phyloP scores from a whole-genome alignment of 2,113 vertebrate genomes.

The Oncorhynchus clarkii region DNA sequence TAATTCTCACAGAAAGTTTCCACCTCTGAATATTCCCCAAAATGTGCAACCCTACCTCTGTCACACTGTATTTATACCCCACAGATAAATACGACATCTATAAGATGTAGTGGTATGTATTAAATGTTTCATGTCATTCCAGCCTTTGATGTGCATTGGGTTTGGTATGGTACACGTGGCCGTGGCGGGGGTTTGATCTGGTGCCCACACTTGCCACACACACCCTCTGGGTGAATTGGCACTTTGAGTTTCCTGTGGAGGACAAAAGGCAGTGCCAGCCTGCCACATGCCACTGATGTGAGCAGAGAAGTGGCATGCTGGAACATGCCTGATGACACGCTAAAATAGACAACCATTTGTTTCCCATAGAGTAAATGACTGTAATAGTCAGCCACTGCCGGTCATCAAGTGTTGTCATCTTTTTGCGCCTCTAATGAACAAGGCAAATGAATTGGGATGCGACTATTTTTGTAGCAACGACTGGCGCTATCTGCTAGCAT shows the following conservation, averaged over 20 bases:
- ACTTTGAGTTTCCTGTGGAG: slow-evolving; percentile 19
- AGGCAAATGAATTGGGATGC: neutral
- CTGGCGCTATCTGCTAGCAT: neutral
- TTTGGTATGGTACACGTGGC: neutral
- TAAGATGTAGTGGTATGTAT: no score
- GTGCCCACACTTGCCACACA: slow-evolving; percentile 9
- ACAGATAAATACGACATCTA: no score
- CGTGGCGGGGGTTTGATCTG: slow-evolving; percentile 31
- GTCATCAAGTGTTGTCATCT: slow-evolving; percentile 20
- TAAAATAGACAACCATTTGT: no score
- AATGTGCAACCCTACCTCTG: no score
- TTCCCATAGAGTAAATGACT: slow-evolving; percentile 33
- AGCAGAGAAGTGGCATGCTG: neutral
- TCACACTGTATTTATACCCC: no score
- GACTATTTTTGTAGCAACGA: neutral
- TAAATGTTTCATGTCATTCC: slow-evolving; percentile 13
- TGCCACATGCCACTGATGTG: neutral
- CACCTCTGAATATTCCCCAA: no score
- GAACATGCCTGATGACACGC: slow-evolving; percentile 5
- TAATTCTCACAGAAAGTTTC: no score
- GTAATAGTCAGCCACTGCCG: slow-evolving; percentile 36
- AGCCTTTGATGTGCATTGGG: slow-evolving; percentile 3
- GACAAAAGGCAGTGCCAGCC: neutral
- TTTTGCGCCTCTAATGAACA: slow-evolving; percentile 39
- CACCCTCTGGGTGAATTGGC: slow-evolving; percentile 21